Evolutionary conservation across 2,797 vertebrate species (phyloP), one percentile per base, ranked within the genome.

Genomic region (Xenopus petersii): DNA sequence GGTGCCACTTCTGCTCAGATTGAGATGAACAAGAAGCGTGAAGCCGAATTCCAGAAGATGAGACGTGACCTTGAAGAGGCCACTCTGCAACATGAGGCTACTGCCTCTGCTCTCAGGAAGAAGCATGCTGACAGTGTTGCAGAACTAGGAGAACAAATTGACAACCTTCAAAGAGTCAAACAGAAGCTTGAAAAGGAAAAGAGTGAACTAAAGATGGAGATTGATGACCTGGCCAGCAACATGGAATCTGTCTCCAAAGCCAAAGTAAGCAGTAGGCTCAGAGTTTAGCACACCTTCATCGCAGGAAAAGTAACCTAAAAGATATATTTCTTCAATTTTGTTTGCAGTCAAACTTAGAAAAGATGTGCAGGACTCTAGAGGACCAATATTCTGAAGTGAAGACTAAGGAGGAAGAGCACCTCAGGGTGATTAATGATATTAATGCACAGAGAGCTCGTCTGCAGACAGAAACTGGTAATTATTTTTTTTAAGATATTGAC

Each of bases 111-210:
- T 0, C 84, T 95, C 17, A 78, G 92, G 6, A 96, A 95, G 87
- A 96, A 96, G 88, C 95, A 97, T 0, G 90, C 91, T 0, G 94
- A 95, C 78, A 94, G 87, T 0, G 84, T 92, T 10, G 93, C 91
- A 0, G 94, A 96, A 83, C 90, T 95, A 8, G 93, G 93, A 64
- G 93, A 95, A 81, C 94, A 96, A 87, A 92, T 94, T 0, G 93
- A 95, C 88, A 95, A 94, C 87, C 89, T 96, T 71, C 94, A 96
- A 58, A 85, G 92, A 0, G 91, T 96, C 73, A 96, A 96, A 30
- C 26, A 30, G 26, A 30, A 30, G 26, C 26, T 30, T 30, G 26
- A 30, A 30, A 30, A 30, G 26, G 26, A 30, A 30, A 30, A 30
- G 26, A 30, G 26, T 30, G 26, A 30, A 30, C 26, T 30, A 4